A percentile compares a stretch with the other conserved stretches of the same genome.
phyloP scores from a whole-genome alignment of 2,797 vertebrate species.

The Microcaecilia unicolor region DNA sequence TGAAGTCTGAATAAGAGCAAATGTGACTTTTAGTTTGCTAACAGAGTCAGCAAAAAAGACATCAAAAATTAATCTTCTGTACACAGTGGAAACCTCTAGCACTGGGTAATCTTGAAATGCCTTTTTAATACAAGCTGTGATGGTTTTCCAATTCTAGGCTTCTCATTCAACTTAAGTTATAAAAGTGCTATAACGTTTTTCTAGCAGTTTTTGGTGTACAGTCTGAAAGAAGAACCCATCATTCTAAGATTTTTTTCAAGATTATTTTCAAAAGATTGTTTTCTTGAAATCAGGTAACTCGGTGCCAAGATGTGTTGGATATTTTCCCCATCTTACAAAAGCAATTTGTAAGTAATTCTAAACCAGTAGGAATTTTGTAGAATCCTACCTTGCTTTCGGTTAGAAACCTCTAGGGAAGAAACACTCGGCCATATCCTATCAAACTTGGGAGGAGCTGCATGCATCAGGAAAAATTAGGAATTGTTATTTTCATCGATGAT shows the following conservation, averaged over 20 bases:
- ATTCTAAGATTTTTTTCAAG: slow-evolving; percentile 12
- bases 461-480: slow-evolving; percentile 86
- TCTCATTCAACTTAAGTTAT: neutral
- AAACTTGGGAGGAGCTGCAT: slow-evolving; percentile 77
- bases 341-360: slow-evolving; percentile 37
- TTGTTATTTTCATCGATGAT: slow-evolving; percentile 75
- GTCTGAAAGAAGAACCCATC: slow-evolving; percentile 8
- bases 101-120: slow-evolving; percentile 11
- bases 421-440: slow-evolving; percentile 91
- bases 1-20: neutral
- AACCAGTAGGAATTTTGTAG: slow-evolving; percentile 57
- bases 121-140: slow-evolving; percentile 1
- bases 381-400: slow-evolving; percentile 98
- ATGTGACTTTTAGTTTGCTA: slow-evolving; percentile 11
- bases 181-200: neutral
- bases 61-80: slow-evolving; percentile 21
- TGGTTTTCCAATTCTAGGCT: slow-evolving; percentile 4
- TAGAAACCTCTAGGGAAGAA: slow-evolving; percentile 98
- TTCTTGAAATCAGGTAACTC: slow-evolving; percentile 7
- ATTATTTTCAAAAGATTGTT: slow-evolving; percentile 10
- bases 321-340: slow-evolving; percentile 15
- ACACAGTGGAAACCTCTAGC: slow-evolving; percentile 15
- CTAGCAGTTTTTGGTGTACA: neutral
- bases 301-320: neutral
- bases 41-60: slow-evolving; percentile 19